A percentile compares a stretch with the other conserved stretches of the same genome.
These are phyloP conservation scores for Diplodus puntazzo DNA, from an alignment of 2,797 vertebrate genomes.

Conservation along the genomic window DNA sequence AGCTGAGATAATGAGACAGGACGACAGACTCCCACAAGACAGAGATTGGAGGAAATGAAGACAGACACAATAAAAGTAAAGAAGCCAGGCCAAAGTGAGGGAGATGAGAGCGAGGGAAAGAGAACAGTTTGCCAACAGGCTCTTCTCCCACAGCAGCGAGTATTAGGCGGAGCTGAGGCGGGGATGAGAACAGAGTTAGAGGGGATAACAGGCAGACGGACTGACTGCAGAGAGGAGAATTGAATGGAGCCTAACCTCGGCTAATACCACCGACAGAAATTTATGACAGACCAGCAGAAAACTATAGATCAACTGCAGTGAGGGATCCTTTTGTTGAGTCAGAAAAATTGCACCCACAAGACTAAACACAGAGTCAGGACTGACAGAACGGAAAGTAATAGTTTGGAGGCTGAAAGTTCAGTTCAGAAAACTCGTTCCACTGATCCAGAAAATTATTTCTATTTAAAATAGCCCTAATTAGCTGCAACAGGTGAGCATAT, in stretches of 20 bases:
- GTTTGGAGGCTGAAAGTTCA: conserved; percentile 38
- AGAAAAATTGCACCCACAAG: conserved; percentile 64
- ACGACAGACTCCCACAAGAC: conserved; percentile 32
- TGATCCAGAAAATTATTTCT: conserved; percentile 4
- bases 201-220: conserved; percentile 78
- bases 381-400: conserved; percentile 45
- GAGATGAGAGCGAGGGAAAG: conserved; percentile 47
- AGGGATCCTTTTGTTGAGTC: conserved; percentile 68
- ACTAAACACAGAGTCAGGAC: conserved; percentile 38
- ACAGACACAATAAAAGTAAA: conserved; percentile 59
- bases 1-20: conserved; percentile 68
- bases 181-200: conserved; percentile 76
- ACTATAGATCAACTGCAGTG: conserved; percentile 68
- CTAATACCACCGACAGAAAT: conserved; percentile 75
- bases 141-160: conserved; percentile 56
- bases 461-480: conserved; percentile 29
- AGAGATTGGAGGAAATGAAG: conserved; percentile 45
- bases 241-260: conserved; percentile 76
- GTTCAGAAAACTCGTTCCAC: not conserved
- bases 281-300: conserved; percentile 77
- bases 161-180: conserved; percentile 65
- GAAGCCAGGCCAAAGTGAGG: conserved; percentile 23
- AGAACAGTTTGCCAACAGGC: conserved; percentile 66
- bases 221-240: conserved; percentile 77
- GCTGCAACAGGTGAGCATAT: conserved; percentile 33